Evolutionary conservation across 2,113 vertebrate species (phyloP).

Genomic region (Bujurquina vittata): DNA sequence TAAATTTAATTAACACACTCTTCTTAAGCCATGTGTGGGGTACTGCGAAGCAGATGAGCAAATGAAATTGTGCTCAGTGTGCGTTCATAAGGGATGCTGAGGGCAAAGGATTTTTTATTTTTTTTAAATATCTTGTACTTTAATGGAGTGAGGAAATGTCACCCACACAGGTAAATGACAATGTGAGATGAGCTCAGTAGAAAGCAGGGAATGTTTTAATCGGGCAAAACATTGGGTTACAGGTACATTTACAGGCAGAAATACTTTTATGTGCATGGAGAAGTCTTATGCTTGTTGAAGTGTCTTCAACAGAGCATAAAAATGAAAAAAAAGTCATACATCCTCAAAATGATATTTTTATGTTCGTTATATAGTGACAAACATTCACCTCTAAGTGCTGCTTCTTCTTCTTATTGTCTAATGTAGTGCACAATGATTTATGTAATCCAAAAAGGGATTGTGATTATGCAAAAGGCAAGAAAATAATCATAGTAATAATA

Average conservation of each 20-base stretch:
- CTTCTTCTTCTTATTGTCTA: background rate
- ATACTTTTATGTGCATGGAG: background rate
- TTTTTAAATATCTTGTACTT: background rate
- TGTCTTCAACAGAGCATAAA: background rate
- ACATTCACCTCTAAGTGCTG: slow-evolving; percentile 1
- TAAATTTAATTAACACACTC: slow-evolving; percentile 34
- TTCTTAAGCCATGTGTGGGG: slow-evolving; percentile 37
- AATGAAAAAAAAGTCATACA: background rate
- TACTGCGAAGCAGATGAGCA: slow-evolving; percentile 14
- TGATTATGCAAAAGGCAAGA: too few relatives aligned
- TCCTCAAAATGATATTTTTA: slow-evolving; percentile 8
- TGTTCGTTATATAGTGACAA: background rate
- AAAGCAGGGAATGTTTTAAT: background rate
- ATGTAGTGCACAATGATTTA: background rate
- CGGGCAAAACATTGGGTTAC: background rate
- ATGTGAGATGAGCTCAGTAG: background rate
- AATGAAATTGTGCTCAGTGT: slow-evolving; percentile 18
- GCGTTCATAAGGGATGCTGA: background rate
- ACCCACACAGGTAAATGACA: background rate
- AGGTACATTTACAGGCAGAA: background rate
- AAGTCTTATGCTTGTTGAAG: background rate
- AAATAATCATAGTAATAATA: too few relatives aligned
- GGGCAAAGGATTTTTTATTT: background rate
- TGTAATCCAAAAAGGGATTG: background rate
- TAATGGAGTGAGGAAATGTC: background rate